Percentiles rank a stretch among this genome's conserved stretches.
These are phyloP conservation scores for Zhuqinia jingwanae DNA, from an alignment of 2,888 invertebrate species.

Conservation along the genomic window DNA sequence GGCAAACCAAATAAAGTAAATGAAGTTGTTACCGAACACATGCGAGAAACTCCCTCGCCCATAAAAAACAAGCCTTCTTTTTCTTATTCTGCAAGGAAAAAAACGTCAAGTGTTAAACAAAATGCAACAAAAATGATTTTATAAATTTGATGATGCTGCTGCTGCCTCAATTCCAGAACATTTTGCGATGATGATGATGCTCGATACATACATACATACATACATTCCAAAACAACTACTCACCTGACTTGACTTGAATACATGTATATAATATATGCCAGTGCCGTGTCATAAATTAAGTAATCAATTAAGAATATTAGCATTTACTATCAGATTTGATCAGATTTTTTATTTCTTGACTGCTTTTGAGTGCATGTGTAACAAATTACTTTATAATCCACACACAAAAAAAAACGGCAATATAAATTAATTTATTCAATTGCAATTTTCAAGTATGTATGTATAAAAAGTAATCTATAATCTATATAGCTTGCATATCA, in stretches of 20 bases:
- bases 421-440: slow-evolving; percentile 60
- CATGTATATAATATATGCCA: slow-evolving; percentile 20
- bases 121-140: too few species aligned
- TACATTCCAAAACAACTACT: background rate
- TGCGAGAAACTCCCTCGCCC: slow-evolving; percentile 37
- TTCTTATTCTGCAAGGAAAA: background rate
- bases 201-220: too few species aligned
- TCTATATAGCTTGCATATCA: slow-evolving; percentile 35
- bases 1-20: slow-evolving; percentile 8
- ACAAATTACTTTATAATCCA: slow-evolving; percentile 51
- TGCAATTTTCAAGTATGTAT: slow-evolving; percentile 33
- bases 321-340: slow-evolving; percentile 50
- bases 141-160: too few species aligned
- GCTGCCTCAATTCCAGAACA: too few species aligned
- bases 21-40: slow-evolving; percentile 52
- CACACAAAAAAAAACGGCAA: background rate
- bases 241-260: background rate
- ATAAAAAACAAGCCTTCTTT: slow-evolving; percentile 4
- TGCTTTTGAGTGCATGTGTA: slow-evolving; percentile 19
- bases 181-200: too few species aligned
- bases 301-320: slow-evolving; percentile 62
- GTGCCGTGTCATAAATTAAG: slow-evolving; percentile 47
- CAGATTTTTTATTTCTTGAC: slow-evolving; percentile 9
- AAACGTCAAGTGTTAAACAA: too few species aligned
- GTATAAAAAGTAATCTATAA: too few species aligned